Percentiles rank a stretch among this genome's conserved stretches.
Conservation (phyloP, 2,888 invertebrate genomes). For the Kryphioiulus occultus region DNA sequence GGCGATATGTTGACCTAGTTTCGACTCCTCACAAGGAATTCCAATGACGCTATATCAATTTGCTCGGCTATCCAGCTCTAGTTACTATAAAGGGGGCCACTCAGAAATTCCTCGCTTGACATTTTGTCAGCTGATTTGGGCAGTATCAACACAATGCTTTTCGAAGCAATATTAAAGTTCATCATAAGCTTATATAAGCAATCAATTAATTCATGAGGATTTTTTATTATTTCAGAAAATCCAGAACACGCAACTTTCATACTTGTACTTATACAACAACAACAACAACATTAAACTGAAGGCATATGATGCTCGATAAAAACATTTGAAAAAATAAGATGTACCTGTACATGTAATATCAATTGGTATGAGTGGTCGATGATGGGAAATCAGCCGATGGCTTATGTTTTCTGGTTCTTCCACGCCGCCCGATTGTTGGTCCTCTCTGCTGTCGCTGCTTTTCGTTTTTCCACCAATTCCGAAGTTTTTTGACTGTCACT, state of each 20-base stretch:
- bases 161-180: too few species aligned
- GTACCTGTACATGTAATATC: not conserved
- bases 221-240: not conserved
- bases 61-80: too few species aligned
- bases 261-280: not conserved
- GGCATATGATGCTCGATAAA: too few species aligned
- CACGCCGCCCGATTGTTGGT: not conserved
- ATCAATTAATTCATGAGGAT: not conserved
- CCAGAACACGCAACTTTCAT: not conserved
- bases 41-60: too few species aligned
- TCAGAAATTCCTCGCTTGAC: too few species aligned
- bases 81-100: too few species aligned
- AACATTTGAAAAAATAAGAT: not conserved
- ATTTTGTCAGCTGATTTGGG: too few species aligned
- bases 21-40: too few species aligned
- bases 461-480: constrained; percentile 63
- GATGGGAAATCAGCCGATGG: not conserved
- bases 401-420: constrained; percentile 41
- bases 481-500: constrained; percentile 59
- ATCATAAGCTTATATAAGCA: too few species aligned
- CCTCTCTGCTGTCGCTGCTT: constrained; percentile 57
- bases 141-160: too few species aligned
- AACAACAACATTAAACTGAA: not conserved
- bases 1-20: too few species aligned
- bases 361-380: not conserved